Evolutionary conservation across 1,140 invertebrate genomes (phyloP).

Genomic region (Epicauta chinensis): DNA sequence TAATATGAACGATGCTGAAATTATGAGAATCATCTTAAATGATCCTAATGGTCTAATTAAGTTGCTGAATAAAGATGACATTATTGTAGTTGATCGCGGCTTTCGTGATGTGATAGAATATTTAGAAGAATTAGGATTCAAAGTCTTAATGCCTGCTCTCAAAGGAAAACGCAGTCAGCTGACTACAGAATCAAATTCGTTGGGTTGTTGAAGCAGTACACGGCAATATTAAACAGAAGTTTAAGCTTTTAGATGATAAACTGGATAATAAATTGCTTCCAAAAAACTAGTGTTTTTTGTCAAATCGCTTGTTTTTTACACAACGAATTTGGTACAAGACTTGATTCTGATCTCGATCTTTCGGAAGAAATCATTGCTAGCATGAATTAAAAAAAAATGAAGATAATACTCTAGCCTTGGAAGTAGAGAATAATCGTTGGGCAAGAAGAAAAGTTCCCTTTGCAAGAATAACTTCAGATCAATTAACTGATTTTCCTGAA

Average conservation of each 20-base stretch:
- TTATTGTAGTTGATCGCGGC: constrained; percentile 34
- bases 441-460: no score
- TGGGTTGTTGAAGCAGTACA: constrained; percentile 41
- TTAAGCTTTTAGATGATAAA: constrained; percentile 26
- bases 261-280: constrained; percentile 30
- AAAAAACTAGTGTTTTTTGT: no score
- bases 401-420: no score
- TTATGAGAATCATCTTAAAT: constrained; percentile 24
- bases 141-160: constrained; percentile 34
- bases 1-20: constrained; percentile 31
- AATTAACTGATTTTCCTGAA: no score
- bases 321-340: no score
- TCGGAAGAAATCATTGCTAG: no score
- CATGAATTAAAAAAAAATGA: no score
- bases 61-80: constrained; percentile 20
- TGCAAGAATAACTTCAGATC: no score
- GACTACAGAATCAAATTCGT: constrained; percentile 32
- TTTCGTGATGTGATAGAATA: constrained; percentile 28
- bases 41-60: background rate
- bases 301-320: no score
- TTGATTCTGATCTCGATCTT: no score
- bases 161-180: constrained; percentile 35
- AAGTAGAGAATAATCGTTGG: no score
- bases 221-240: constrained; percentile 32
- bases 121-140: constrained; percentile 20